Evolutionary conservation across 2,797 vertebrate genomes (phyloP).

Genomic region (Crocidura indochinensis): DNA sequence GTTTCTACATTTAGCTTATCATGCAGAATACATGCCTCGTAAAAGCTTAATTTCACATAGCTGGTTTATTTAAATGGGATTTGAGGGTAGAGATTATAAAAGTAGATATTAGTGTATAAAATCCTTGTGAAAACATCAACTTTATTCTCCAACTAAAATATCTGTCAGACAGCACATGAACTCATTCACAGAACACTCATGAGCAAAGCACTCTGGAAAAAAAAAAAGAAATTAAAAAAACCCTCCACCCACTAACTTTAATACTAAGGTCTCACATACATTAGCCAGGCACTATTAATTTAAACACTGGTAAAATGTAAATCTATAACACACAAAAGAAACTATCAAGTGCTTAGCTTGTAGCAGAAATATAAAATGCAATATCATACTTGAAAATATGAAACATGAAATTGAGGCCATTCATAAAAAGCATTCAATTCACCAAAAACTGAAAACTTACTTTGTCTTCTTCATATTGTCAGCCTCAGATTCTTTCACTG

Average conservation of each 20-base stretch:
- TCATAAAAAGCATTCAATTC: conserved; percentile 68
- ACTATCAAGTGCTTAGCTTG: conserved; percentile 77
- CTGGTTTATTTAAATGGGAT: conserved; percentile 63
- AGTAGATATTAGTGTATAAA: conserved; percentile 49
- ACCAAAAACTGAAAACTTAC: conserved; percentile 91
- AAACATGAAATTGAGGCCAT: conserved; percentile 77
- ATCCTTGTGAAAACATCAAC: conserved; percentile 20
- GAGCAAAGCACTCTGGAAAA: conserved; percentile 65
- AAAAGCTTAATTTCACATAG: conserved; percentile 66
- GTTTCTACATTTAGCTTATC: conserved; percentile 76
- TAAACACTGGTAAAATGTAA: conserved; percentile 54
- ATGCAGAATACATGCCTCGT: conserved; percentile 89
- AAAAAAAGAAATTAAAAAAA: background rate
- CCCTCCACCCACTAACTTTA: conserved; percentile 57
- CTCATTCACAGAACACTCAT: conserved; percentile 62
- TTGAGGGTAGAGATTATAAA: conserved; percentile 68
- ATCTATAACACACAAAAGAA: conserved; percentile 67
- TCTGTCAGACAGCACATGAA: conserved; percentile 66
- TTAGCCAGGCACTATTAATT: conserved; percentile 65
- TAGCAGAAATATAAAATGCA: conserved; percentile 72
- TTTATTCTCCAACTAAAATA: conserved; percentile 68
- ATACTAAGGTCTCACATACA: conserved; percentile 40
- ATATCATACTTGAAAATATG: conserved; percentile 72
- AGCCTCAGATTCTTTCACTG: conserved; percentile 94
- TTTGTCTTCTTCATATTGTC: conserved; percentile 93